Base-by-base conservation (phyloP, 1,140 invertebrate genomes). In the Aculops lycopersici region DNA sequence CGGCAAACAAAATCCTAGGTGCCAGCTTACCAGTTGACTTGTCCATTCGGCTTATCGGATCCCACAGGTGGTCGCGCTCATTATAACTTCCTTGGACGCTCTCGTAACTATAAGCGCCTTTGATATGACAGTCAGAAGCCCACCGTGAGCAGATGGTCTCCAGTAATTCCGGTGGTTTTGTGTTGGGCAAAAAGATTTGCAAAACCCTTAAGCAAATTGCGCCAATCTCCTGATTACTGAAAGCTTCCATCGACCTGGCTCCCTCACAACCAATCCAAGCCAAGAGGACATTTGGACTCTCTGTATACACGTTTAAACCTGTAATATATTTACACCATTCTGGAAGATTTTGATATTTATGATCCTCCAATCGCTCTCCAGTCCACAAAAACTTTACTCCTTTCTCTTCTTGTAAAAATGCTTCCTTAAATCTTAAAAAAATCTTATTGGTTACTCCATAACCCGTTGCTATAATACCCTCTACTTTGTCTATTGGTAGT, bases 1-100 rank as follows among this genome's bases (percentile, higher is more conserved):
- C 80, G 35, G 78, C 79, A 55, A 84, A 84, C 16, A 80, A 52
- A 15, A 86, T 50, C 20, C 63, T 50, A 41, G 70, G 65, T 3
- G 45, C 17, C 24, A 42, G 35, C 20, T 19, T 21, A 3, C 38
- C 3, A n/a, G n/a, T 35, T n/a, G n/a, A n/a, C n/a, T n/a, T n/a
- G n/a, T n/a, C n/a, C n/a, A n/a, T n/a, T n/a, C n/a, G n/a, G n/a
- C n/a, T n/a, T n/a, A n/a, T n/a, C n/a, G n/a, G n/a, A n/a, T n/a
- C n/a, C n/a, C n/a, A n/a, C n/a, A n/a, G n/a, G n/a, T n/a, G n/a
- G n/a, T n/a, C n/a, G n/a, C n/a, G n/a, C n/a, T n/a, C n/a, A n/a
- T n/a, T n/a, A n/a, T n/a, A n/a, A n/a, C n/a, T n/a, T n/a, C n/a
- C n/a, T n/a, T n/a, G n/a, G n/a, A n/a, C n/a, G n/a, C n/a, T n/a